Base-by-base conservation (phyloP, 2,797 vertebrate species). In the Moxostoma hubbsi region DNA sequence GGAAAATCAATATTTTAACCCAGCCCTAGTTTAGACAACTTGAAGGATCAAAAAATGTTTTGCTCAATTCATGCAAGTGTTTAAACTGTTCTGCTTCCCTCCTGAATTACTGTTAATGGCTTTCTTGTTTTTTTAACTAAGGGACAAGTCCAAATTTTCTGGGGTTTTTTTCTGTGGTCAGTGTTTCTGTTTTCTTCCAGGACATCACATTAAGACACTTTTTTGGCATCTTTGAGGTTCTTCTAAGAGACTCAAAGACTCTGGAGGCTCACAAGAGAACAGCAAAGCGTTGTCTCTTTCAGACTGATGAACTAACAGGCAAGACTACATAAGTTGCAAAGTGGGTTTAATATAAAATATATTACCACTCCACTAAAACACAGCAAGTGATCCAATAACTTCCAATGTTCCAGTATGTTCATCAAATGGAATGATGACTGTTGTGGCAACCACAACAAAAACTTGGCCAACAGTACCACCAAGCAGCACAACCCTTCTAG, bases 401-500 rank as follows among this genome's bases (percentile, higher is more conserved):
- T 82, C 55, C 68, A 9, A 46, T 57, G 50, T 69, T 65, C 70
- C 76, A 94, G 93, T 92, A 11, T 94, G 95, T 78, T 92, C 93
- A 43, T 72, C 92, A 77, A 90, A 90, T 8, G 93, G 92, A 43
- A 88, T 79, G 0, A 47, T 95, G 84, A 91, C 85, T 0, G 73
- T 94, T 75, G 91, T 94, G 75, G 87, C 91, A 0, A 87, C 85
- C 11, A 85, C 80, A 0, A 87, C 88, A 81, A 84, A 86, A 67
- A 90, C 92, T 12, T 86, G 91, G 89, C 93, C 94, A 62, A 80
- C 66, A 5, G 89, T 90, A 62, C 83, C 87, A n/a, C 92, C 92
- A 51, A 85, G 87, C 18, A 90, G 87, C 87, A 93, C 90, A 76
- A 92, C 79, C 7, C 87, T 95, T n/a, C 89, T 93, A 74, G 93